These are phyloP conservation scores for Caenorhabditis brenneri DNA, from an alignment of 1,140 invertebrate genomes.

Conservation along the genomic window DNA sequence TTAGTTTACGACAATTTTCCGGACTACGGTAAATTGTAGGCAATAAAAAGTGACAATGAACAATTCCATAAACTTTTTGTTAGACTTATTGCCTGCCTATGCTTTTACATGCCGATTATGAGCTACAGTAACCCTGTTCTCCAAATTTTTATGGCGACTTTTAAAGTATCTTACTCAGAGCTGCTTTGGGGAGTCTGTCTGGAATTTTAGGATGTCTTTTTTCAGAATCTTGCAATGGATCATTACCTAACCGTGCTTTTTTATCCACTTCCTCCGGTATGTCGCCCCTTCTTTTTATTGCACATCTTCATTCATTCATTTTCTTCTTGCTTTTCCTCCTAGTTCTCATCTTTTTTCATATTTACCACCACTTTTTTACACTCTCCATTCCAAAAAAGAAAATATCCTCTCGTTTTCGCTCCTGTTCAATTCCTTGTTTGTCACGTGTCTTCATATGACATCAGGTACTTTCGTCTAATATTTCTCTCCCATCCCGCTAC, in stretches of 20 bases:
- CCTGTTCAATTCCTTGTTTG: not conserved
- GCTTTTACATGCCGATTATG: too few relatives aligned
- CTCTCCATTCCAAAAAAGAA: not conserved
- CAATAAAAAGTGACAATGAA: too few relatives aligned
- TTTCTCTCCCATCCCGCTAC: not conserved
- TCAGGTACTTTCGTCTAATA: constrained; percentile 34
- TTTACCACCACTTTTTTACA: not conserved
- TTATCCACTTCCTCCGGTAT: not conserved
- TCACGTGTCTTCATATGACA: constrained; percentile 31
- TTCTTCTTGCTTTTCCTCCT: not conserved
- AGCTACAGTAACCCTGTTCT: too few relatives aligned
- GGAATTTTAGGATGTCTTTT: too few relatives aligned
- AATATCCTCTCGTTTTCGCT: not conserved
- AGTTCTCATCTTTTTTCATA: not conserved
- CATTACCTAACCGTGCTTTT: not conserved
- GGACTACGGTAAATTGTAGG: too few relatives aligned
- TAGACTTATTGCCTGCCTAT: too few relatives aligned
- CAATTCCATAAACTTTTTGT: too few relatives aligned
- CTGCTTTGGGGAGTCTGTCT: too few relatives aligned
- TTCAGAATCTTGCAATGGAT: too few relatives aligned
- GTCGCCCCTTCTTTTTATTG: not conserved
- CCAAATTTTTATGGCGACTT: too few relatives aligned
- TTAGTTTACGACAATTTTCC: too few relatives aligned
- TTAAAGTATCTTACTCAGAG: too few relatives aligned
- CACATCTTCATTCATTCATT: not conserved